phyloP scores from a whole-genome alignment of 2,113 vertebrate species.

The Protomyctophum bolini region DNA sequence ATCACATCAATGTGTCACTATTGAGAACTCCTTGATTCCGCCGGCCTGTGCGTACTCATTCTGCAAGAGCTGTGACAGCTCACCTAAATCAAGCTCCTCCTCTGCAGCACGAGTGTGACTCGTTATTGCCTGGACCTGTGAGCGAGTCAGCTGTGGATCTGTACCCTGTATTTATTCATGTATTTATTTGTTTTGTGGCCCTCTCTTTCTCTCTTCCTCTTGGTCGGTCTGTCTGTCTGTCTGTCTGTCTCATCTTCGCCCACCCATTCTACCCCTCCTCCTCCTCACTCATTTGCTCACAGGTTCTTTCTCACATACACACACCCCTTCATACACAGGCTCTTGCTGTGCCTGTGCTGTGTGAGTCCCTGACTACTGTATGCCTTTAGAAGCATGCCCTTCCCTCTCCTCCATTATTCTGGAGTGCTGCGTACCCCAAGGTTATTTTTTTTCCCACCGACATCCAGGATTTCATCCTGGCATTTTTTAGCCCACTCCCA shows the following conservation, averaged over 20 bases:
- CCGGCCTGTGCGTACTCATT: constrained; percentile 41
- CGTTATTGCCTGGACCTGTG: constrained; percentile 67
- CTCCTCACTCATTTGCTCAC: constrained; percentile 29
- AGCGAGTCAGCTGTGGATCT: constrained; percentile 59
- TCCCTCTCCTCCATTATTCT: constrained; percentile 51
- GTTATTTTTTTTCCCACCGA: constrained; percentile 31
- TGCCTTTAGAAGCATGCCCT: constrained; percentile 70
- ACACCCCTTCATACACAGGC: constrained; percentile 53
- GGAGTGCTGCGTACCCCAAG: constrained; percentile 42
- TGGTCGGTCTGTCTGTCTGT: constrained; percentile 40
- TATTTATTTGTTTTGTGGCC: constrained; percentile 45
- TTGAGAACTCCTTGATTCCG: constrained; percentile 30
- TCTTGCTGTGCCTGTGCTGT: constrained; percentile 64
- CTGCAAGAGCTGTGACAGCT: constrained; percentile 60
- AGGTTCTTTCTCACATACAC: constrained; percentile 38
- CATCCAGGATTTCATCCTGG: constrained; percentile 42
- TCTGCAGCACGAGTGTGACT: constrained; percentile 72
- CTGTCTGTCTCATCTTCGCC: constrained; percentile 29
- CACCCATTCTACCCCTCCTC: constrained; percentile 47
- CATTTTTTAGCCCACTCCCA: constrained; percentile 41
- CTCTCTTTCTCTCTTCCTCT: constrained; percentile 21
- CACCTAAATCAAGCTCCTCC: constrained; percentile 73
- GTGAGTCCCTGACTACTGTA: constrained; percentile 71
- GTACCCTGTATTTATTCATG: constrained; percentile 71
- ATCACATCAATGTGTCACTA: constrained; percentile 31